Evolutionary conservation across 2,888 invertebrate genomes (phyloP).

Genomic region (Himalopsyche kuldschensis): DNA sequence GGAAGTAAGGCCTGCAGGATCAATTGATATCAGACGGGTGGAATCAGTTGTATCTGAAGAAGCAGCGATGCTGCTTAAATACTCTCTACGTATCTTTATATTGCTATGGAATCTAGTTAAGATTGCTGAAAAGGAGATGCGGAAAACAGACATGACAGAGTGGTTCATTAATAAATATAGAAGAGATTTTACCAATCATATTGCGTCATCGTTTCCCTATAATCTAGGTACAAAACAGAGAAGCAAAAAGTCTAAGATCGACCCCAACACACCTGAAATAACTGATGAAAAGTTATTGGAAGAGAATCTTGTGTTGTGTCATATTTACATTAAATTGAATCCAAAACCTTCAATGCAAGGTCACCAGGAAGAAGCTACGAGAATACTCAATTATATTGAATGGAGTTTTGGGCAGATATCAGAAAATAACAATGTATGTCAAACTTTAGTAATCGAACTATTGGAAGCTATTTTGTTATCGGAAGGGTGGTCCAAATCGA

Average conservation of each 20-base stretch:
- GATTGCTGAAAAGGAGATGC: slow-evolving; percentile 47
- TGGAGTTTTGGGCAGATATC: slow-evolving; percentile 18
- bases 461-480: slow-evolving; percentile 43
- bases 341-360: slow-evolving; percentile 41
- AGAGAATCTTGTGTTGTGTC: slow-evolving; percentile 59
- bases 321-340: slow-evolving; percentile 57
- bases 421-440: slow-evolving; percentile 5
- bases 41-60: slow-evolving; percentile 63
- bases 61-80: slow-evolving; percentile 62
- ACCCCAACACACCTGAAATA: slow-evolving; percentile 43
- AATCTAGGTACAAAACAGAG: slow-evolving; percentile 48
- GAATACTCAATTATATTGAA: not conserved
- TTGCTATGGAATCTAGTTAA: slow-evolving; percentile 45
- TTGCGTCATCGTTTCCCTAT: slow-evolving; percentile 64
- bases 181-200: slow-evolving; percentile 57
- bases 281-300: slow-evolving; percentile 52
- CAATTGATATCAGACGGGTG: slow-evolving; percentile 47
- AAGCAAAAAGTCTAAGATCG: slow-evolving; percentile 46
- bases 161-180: slow-evolving; percentile 60
- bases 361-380: not conserved
- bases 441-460: slow-evolving; percentile 19
- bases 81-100: slow-evolving; percentile 32
- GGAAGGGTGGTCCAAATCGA: slow-evolving; percentile 48
- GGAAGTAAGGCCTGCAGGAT: slow-evolving; percentile 67
- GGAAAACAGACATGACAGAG: slow-evolving; percentile 50